Conservation (phyloP, 2,888 invertebrate genomes). For the Phymatocera aterrima region DNA sequence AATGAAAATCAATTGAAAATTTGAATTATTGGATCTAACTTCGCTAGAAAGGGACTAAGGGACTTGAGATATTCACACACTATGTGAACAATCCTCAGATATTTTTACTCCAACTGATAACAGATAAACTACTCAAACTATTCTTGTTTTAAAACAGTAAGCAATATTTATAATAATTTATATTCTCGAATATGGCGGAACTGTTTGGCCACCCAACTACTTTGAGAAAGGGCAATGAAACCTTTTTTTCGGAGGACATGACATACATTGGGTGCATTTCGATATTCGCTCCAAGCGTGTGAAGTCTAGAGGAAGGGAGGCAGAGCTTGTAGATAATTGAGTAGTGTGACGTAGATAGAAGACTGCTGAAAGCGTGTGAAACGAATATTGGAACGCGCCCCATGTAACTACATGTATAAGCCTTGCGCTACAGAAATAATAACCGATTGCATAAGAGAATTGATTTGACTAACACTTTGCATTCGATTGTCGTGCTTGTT, state of each 20-base stretch:
- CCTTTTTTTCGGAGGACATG: conserved; percentile 21
- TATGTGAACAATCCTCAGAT: too few relatives aligned
- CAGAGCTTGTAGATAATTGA: too few relatives aligned
- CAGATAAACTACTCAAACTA: background rate
- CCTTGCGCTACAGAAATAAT: conserved; percentile 27
- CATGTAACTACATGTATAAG: too few relatives aligned
- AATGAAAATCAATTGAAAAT: background rate
- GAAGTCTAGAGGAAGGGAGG: too few relatives aligned
- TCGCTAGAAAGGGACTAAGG: background rate
- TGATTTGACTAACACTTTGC: conserved; percentile 65
- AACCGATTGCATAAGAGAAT: conserved; percentile 43
- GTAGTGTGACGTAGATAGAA: too few relatives aligned
- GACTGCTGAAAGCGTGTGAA: too few relatives aligned
- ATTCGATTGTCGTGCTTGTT: conserved; percentile 70
- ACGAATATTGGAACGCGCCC: too few relatives aligned
- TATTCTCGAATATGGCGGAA: background rate
- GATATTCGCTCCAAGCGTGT: too few relatives aligned
- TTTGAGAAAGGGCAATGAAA: background rate
- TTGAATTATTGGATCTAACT: conserved; percentile 4
- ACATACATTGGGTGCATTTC: too few relatives aligned
- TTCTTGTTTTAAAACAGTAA: background rate
- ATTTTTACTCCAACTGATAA: too few relatives aligned
- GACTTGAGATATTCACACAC: too few relatives aligned
- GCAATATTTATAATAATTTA: background rate
- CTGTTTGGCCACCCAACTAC: background rate